Percentiles rank a stretch among this genome's conserved stretches.
Evolutionary conservation across 1,140 invertebrate genomes (phyloP).

Genomic region (Tetranychus cinnabarinus): DNA sequence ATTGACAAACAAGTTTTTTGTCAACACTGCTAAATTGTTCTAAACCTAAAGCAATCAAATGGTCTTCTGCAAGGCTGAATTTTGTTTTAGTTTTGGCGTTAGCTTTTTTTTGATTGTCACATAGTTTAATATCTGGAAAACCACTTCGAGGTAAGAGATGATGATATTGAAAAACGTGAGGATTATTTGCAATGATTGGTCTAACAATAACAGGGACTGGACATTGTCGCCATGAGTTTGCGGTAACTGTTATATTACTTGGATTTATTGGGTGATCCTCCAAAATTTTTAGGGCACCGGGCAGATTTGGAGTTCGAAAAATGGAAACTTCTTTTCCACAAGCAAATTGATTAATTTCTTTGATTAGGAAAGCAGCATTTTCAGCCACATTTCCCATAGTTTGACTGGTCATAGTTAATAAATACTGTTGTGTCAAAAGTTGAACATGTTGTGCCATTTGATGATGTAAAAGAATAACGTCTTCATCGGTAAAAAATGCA

Average conservation of each 20-base stretch:
- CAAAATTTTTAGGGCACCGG: background rate
- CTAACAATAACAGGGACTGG: background rate
- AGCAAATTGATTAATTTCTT: background rate
- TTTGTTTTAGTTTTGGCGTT: background rate
- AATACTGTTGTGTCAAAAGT: background rate
- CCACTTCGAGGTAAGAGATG: background rate
- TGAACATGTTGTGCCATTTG: conserved; percentile 1
- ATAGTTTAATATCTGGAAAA: background rate
- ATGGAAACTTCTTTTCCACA: background rate
- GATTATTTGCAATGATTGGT: background rate
- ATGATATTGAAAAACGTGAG: background rate
- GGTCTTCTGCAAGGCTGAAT: conserved; percentile 3
- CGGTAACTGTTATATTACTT: background rate
- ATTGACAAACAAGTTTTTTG: background rate
- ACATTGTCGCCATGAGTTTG: background rate
- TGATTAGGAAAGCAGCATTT: background rate
- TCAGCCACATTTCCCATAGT: background rate
- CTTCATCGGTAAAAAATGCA: background rate
- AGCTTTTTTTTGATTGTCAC: background rate
- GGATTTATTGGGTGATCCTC: background rate
- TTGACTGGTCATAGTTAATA: background rate
- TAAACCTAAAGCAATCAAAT: background rate
- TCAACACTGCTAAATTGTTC: background rate
- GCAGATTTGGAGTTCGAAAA: background rate
- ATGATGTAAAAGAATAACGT: background rate